Conservation (phyloP, 2,888 invertebrate species). For the Rambutsinella grinnellia region DNA sequence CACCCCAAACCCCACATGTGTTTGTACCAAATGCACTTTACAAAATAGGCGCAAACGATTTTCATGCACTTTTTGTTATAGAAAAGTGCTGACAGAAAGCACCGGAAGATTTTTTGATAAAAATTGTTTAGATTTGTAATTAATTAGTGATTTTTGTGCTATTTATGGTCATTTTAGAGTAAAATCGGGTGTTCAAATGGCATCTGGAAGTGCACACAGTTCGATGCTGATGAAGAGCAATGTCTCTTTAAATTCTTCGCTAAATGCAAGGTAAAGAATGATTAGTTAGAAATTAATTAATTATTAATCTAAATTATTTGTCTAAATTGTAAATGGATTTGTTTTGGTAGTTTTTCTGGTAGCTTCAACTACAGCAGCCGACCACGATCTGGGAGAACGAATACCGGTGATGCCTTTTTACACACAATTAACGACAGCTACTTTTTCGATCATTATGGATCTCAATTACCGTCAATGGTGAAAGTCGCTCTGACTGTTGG, state of each 20-base stretch:
- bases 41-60: too few relatives aligned
- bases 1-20: too few relatives aligned
- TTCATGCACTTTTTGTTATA: too few relatives aligned
- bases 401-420: not conserved
- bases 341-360: slow-evolving; percentile 12
- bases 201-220: slow-evolving; percentile 13
- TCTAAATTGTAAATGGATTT: not conserved
- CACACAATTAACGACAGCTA: slow-evolving; percentile 17
- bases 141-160: too few relatives aligned
- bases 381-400: slow-evolving; percentile 6
- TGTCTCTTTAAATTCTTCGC: slow-evolving; percentile 35
- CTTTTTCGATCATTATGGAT: slow-evolving; percentile 28
- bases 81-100: too few relatives aligned
- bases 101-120: too few relatives aligned
- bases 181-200: slow-evolving; percentile 8
- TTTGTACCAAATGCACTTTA: too few relatives aligned
- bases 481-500: slow-evolving; percentile 44
- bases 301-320: not conserved
- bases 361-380: slow-evolving; percentile 6
- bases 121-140: too few relatives aligned
- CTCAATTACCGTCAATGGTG: slow-evolving; percentile 48
- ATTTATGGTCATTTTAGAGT: too few relatives aligned
- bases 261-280: slow-evolving; percentile 34
- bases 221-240: slow-evolving; percentile 20
- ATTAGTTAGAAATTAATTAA: not conserved